A percentile compares a stretch with the other conserved stretches of the same genome.
phyloP scores from a whole-genome alignment of 2,888 invertebrate genomes.

The Seira musarum region DNA sequence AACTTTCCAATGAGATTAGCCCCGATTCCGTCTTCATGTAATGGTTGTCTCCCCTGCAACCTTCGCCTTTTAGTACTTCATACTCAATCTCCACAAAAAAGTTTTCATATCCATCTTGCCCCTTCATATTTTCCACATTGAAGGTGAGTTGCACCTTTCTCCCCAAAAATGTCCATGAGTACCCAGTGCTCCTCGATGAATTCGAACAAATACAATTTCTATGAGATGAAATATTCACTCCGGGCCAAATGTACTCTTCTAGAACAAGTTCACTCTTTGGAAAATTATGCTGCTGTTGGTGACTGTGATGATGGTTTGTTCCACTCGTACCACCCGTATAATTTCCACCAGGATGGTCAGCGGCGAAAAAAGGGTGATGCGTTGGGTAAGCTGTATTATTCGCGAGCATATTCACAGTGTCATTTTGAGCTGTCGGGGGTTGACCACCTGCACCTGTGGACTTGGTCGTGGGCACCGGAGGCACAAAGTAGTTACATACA shows the following conservation, averaged over 20 bases:
- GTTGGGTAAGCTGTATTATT: slow-evolving; percentile 25
- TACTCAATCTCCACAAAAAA: slow-evolving; percentile 67
- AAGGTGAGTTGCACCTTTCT: slow-evolving; percentile 64
- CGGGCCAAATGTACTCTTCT: slow-evolving; percentile 67
- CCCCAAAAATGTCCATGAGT: slow-evolving; percentile 65
- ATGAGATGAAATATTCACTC: slow-evolving; percentile 63
- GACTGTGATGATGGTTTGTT: slow-evolving; percentile 29
- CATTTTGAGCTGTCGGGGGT: slow-evolving; percentile 14
- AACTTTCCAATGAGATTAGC: slow-evolving; percentile 66
- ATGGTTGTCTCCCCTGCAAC: slow-evolving; percentile 68
- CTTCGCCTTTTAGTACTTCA: slow-evolving; percentile 59
- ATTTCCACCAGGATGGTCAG: slow-evolving; percentile 40
- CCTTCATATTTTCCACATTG: slow-evolving; percentile 64
- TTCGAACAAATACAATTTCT: slow-evolving; percentile 68
- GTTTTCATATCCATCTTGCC: slow-evolving; percentile 66
- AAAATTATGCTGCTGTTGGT: slow-evolving; percentile 18
- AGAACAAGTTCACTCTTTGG: slow-evolving; percentile 57
- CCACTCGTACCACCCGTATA: slow-evolving; percentile 22
- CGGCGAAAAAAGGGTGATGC: slow-evolving; percentile 34
- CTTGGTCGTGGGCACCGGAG: slow-evolving; percentile 3
- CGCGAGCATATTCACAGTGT: slow-evolving; percentile 27
- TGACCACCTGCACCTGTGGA: neutral
- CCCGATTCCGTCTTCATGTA: slow-evolving; percentile 68
- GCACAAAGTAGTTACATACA: slow-evolving; percentile 60
- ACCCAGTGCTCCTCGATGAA: slow-evolving; percentile 56